A percentile compares a stretch with the other conserved stretches of the same genome.
Evolutionary conservation across 2,888 invertebrate species (phyloP).

Genomic region (Platynereis dumerilii): DNA sequence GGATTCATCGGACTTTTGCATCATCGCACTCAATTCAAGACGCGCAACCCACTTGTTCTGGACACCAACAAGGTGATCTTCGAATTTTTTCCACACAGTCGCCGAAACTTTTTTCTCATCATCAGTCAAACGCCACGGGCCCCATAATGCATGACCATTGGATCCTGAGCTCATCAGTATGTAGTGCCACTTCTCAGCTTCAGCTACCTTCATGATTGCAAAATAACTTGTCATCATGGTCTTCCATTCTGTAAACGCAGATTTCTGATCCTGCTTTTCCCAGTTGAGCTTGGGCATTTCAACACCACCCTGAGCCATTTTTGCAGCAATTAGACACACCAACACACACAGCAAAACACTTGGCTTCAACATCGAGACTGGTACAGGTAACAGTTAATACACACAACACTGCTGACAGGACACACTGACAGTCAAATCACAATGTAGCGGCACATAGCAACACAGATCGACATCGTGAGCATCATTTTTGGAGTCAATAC

Average conservation of each 20-base stretch:
- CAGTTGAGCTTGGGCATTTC: not conserved
- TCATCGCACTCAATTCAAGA: not conserved
- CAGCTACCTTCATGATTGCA: too few species aligned
- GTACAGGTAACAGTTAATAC: too few species aligned
- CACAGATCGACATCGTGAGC: too few species aligned
- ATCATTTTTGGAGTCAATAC: too few species aligned
- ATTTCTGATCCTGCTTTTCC: not conserved
- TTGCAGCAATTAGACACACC: too few species aligned
- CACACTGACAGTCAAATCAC: too few species aligned
- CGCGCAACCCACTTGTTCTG: not conserved
- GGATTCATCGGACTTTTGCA: not conserved
- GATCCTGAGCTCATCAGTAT: not conserved
- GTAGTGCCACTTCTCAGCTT: not conserved
- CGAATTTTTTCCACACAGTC: not conserved
- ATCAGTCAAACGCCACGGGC: not conserved
- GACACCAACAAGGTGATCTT: not conserved
- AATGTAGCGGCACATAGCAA: too few species aligned
- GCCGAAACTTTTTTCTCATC: not conserved
- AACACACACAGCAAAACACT: too few species aligned
- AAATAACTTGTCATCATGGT: not conserved
- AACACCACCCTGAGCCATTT: not conserved
- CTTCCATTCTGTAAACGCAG: not conserved
- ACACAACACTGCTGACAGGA: too few species aligned
- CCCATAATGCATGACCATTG: not conserved
- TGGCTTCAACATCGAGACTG: too few species aligned